Percentiles rank a stretch among this genome's conserved stretches.
Evolutionary conservation across 2,797 vertebrate genomes (phyloP).

Genomic region (Bufotes viridis): DNA sequence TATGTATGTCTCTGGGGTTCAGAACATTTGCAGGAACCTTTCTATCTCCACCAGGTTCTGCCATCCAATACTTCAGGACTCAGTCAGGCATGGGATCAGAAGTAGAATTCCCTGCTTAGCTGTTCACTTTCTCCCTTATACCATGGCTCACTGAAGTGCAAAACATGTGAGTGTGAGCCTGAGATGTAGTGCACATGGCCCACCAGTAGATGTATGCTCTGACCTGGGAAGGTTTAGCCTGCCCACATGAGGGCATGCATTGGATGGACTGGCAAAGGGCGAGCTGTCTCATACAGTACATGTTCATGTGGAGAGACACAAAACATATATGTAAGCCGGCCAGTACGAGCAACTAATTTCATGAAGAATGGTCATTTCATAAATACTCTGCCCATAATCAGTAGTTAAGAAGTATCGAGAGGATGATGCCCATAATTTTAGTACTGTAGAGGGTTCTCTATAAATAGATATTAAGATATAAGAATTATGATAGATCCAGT

Average conservation of each 20-base stretch:
- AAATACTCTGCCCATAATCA: too few species aligned
- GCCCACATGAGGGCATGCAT: background rate
- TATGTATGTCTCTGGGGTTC: background rate
- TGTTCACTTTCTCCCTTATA: background rate
- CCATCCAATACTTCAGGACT: background rate
- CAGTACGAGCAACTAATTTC: too few species aligned
- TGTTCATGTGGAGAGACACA: background rate
- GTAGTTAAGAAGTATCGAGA: too few species aligned
- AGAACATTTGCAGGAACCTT: background rate
- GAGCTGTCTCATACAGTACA: background rate
- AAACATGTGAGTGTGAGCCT: background rate
- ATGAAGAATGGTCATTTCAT: too few species aligned
- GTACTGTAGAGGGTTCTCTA: background rate
- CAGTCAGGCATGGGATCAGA: background rate
- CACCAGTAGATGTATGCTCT: background rate
- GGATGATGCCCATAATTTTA: too few species aligned
- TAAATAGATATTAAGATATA: background rate
- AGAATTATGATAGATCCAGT: background rate
- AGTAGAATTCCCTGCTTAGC: background rate
- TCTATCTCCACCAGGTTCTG: background rate
- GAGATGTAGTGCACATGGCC: background rate
- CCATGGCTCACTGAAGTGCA: background rate
- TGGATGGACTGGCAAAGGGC: background rate
- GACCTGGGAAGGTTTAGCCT: background rate
- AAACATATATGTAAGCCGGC: too few species aligned